Percentiles rank a stretch among this genome's conserved stretches.
Conservation (phyloP, 2,113 vertebrate genomes). For the Ellobius talpinus region DNA sequence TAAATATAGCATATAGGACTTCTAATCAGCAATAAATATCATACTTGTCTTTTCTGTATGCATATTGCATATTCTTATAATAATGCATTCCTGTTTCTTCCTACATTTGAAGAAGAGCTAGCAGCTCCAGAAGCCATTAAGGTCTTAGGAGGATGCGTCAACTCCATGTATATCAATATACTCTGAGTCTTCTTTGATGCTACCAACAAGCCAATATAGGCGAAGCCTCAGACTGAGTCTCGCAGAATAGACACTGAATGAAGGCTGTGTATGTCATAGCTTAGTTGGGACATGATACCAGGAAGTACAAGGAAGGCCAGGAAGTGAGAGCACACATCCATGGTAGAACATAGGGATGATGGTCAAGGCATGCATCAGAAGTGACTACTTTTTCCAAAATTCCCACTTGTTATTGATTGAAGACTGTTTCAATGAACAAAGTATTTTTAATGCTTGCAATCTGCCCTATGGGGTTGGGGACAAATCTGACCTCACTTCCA, state of each 20-base stretch:
- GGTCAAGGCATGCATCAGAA: neutral
- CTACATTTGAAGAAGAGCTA: neutral
- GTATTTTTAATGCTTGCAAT: neutral
- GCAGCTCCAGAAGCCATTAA: neutral
- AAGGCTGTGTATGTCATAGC: neutral
- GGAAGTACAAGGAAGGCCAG: neutral
- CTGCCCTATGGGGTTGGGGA: no score
- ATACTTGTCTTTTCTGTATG: neutral
- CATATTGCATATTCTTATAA: neutral
- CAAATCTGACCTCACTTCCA: neutral
- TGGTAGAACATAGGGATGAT: no score
- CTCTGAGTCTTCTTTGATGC: neutral
- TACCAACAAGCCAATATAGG: neutral
- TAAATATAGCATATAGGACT: neutral
- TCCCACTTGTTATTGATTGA: neutral
- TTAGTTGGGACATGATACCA: neutral
- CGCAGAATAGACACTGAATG: neutral
- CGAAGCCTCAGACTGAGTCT: neutral
- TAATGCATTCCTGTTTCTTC: neutral
- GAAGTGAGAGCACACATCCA: neutral
- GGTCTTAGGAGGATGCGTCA: neutral
- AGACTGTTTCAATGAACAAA: rapidly evolving
- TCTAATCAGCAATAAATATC: neutral
- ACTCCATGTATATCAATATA: neutral
- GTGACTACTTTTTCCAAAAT: neutral